phyloP scores from a whole-genome alignment of 2,113 vertebrate genomes.

The Pampusana beccarii region DNA sequence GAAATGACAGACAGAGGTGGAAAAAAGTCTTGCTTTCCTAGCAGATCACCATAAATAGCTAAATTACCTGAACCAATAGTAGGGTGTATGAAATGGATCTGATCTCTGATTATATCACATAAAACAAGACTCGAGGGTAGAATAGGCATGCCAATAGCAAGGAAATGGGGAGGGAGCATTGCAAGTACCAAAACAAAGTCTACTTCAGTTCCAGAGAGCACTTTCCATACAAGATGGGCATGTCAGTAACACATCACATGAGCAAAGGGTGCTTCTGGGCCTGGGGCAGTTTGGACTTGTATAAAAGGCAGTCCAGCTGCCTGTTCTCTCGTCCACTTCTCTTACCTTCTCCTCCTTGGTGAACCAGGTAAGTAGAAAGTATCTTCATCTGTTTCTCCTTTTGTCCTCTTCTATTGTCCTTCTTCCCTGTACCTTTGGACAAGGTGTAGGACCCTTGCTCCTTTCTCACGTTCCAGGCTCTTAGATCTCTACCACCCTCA shows the following conservation, averaged over 20 bases:
- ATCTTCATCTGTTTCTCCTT: fast-evolving
- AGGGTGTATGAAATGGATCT: fast-evolving
- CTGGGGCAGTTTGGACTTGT: fast-evolving
- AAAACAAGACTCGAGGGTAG: neutral
- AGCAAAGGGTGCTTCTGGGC: neutral
- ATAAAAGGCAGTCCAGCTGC: neutral
- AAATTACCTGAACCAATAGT: neutral
- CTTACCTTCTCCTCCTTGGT: neutral
- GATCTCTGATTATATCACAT: neutral
- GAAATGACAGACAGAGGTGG: neutral
- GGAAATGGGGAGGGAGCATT: neutral
- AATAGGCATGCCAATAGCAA: neutral
- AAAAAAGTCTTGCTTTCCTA: neutral
- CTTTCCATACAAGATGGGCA: neutral
- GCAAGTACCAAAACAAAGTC: neutral
- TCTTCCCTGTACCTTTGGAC: fast-evolving
- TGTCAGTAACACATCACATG: neutral
- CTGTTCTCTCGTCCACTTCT: neutral
- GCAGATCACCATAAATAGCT: neutral
- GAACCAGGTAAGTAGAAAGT: neutral
- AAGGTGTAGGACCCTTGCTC: fast-evolving
- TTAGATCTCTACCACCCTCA: fast-evolving
- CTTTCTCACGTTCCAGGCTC: fast-evolving
- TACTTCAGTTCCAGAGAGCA: fast-evolving
- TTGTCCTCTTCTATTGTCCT: too few relatives aligned